phyloP scores from a whole-genome alignment of 2,113 vertebrate species.

The Callionymus lyra region DNA sequence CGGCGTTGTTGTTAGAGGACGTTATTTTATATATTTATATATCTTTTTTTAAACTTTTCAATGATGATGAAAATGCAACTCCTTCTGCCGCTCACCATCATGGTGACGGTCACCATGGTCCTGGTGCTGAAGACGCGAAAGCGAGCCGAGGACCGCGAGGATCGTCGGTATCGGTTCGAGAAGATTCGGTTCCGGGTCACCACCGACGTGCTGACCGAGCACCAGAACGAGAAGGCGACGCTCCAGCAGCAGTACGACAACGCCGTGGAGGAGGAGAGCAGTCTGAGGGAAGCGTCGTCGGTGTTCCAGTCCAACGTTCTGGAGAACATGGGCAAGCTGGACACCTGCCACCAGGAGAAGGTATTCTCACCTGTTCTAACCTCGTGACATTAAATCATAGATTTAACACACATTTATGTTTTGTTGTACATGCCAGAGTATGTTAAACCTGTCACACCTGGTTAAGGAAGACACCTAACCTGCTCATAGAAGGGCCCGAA shows the following conservation, averaged over 20 bases:
- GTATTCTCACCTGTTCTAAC: no score
- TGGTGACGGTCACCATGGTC: constrained; percentile 15
- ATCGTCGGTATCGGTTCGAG: constrained; percentile 20
- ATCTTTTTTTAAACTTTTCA: no score
- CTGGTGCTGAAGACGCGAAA: constrained; percentile 19
- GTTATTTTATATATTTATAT: no score
- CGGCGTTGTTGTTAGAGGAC: background rate
- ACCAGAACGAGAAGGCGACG: background rate
- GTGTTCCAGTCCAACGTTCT: fast-evolving
- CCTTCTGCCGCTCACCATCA: constrained; percentile 1
- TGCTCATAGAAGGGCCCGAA: no score
- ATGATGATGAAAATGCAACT: constrained; percentile 33
- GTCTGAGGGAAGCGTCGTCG: background rate
- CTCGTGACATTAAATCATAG: no score
- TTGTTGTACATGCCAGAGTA: no score
- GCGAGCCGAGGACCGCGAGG: background rate
- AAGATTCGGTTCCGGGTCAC: constrained; percentile 44
- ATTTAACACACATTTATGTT: no score
- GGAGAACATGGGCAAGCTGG: background rate
- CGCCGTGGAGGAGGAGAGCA: fast-evolving
- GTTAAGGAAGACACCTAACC: background rate
- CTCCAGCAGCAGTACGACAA: background rate
- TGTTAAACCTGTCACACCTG: background rate
- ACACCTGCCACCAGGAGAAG: constrained; percentile 10
- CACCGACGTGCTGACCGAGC: constrained; percentile 41